Percentiles rank a stretch among this genome's conserved stretches.
phyloP scores from a whole-genome alignment of 1,140 invertebrate species.

The Rhagoletis zephyria region DNA sequence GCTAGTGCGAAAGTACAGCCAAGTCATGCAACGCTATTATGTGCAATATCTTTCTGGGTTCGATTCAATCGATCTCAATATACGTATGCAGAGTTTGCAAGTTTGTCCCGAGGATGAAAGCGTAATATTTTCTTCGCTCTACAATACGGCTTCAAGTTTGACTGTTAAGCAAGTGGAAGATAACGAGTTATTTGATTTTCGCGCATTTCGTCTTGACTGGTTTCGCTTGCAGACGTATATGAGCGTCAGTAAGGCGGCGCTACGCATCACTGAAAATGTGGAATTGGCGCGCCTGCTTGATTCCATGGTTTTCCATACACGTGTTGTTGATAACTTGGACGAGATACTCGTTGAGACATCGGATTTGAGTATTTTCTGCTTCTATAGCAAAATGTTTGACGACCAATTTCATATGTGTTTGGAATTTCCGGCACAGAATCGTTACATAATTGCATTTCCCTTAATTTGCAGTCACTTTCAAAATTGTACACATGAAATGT shows the following conservation, averaged over 20 bases:
- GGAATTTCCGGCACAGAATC: conserved; percentile 97
- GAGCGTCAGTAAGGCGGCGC: conserved; percentile 86
- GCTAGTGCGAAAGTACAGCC: conserved; percentile 92
- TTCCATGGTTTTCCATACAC: conserved; percentile 96
- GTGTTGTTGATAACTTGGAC: conserved; percentile 98
- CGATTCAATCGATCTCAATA: conserved; percentile 92
- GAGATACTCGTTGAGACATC: conserved; percentile 97
- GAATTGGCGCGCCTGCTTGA: conserved; percentile 94
- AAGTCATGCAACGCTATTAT: conserved; percentile 98
- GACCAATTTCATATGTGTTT: conserved; percentile 98
- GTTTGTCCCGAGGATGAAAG: conserved; percentile 95
- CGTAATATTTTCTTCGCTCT: conserved; percentile 93
- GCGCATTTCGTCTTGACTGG: conserved; percentile 96
- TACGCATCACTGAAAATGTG: conserved; percentile 89
- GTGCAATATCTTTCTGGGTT: conserved; percentile 96
- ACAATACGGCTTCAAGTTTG: conserved; percentile 88
- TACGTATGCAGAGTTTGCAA: conserved; percentile 90
- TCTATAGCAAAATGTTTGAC: conserved; percentile 97
- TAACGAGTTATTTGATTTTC: conserved; percentile 96
- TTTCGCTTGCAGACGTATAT: conserved; percentile 96
- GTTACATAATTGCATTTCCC: conserved; percentile 97
- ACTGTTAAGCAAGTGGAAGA: conserved; percentile 97
- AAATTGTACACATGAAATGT: conserved; percentile 97
- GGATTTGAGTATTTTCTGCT: conserved; percentile 97
- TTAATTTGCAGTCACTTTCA: conserved; percentile 98